A percentile compares a stretch with the other conserved stretches of the same genome.
Conservation (phyloP, 2,113 vertebrate genomes). For the Hippocampus comes region DNA sequence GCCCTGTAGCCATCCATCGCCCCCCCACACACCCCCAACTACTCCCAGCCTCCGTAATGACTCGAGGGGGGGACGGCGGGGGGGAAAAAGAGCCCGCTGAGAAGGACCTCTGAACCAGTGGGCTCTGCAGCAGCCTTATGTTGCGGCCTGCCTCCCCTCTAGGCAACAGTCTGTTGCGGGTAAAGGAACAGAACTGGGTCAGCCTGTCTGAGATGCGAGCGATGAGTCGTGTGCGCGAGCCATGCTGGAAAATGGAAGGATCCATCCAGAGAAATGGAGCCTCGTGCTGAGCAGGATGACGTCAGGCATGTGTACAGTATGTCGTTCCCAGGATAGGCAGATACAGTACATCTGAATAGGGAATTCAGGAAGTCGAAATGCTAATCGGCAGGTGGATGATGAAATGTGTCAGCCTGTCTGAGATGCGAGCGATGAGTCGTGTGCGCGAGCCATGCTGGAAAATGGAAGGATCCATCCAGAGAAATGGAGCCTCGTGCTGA, state of each 20-base stretch:
- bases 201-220: constrained; percentile 50
- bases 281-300: constrained; percentile 21
- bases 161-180: constrained; percentile 55
- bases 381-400: constrained; percentile 49
- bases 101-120: constrained; percentile 55
- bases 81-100: constrained; percentile 32
- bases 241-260: constrained; percentile 8
- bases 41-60: constrained; percentile 53
- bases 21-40: constrained; percentile 22
- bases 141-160: constrained; percentile 40
- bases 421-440: constrained; percentile 28
- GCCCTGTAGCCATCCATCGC: constrained; percentile 61
- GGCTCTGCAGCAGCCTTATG: constrained; percentile 65
- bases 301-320: constrained; percentile 25
- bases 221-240: constrained; percentile 24
- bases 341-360: constrained; percentile 25
- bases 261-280: constrained; percentile 17
- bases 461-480: constrained; percentile 11
- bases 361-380: constrained; percentile 44
- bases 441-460: constrained; percentile 17
- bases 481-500: constrained; percentile 13
- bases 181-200: constrained; percentile 61
- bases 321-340: constrained; percentile 20
- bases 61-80: constrained; percentile 54
- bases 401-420: constrained; percentile 57